Percentiles rank a stretch among this genome's conserved stretches.
Conservation (phyloP, 1,140 invertebrate species). For the Eufriesea mexicana region DNA sequence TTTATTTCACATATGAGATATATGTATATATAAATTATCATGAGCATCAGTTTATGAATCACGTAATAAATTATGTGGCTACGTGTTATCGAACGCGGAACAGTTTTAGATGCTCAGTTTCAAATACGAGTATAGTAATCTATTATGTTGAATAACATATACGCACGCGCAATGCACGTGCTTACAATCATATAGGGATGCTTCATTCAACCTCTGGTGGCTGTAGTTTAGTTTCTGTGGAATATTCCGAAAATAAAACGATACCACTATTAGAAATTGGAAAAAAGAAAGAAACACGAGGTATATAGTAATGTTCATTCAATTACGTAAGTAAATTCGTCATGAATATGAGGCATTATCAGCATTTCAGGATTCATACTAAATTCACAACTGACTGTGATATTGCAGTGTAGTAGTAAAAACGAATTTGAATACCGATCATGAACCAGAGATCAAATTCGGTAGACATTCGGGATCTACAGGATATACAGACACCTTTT, state of each 20-base stretch:
- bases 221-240: background rate
- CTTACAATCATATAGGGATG: background rate
- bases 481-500: constrained; percentile 72
- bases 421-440: constrained; percentile 31
- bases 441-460: constrained; percentile 68
- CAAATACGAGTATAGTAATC: background rate
- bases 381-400: background rate
- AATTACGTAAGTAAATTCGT: constrained; percentile 10
- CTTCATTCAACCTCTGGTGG: background rate
- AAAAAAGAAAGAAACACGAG: background rate
- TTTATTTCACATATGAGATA: background rate
- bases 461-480: constrained; percentile 70
- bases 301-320: constrained; percentile 2
- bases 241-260: constrained; percentile 22
- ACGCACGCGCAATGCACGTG: constrained; percentile 27
- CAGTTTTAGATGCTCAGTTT: background rate
- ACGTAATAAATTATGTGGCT: background rate
- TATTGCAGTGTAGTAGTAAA: background rate
- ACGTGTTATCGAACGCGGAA: background rate
- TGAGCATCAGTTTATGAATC: background rate
- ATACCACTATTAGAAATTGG: background rate
- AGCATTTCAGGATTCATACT: constrained; percentile 14
- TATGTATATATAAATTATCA: background rate
- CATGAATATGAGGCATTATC: background rate
- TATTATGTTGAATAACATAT: background rate